Base-by-base conservation (phyloP, 2,888 invertebrate genomes). In the Tetrapedia diversipes region DNA sequence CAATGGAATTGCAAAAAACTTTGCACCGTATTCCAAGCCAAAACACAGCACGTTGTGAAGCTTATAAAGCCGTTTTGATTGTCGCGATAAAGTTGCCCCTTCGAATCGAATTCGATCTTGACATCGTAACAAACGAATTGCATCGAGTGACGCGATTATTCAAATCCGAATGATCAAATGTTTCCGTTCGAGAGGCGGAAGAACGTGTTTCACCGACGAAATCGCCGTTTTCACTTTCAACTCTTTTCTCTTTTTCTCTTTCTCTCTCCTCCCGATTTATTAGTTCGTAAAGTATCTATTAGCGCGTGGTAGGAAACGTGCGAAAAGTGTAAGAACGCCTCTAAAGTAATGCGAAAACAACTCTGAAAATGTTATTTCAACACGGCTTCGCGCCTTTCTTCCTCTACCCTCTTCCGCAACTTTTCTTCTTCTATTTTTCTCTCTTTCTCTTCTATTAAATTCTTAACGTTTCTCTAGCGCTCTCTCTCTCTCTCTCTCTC, bases 51-150 rank as follows among this genome's bases (percentile, higher is more conserved):
- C 49, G 16, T 49, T 63, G 37, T 27, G 51, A 57, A 66, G 27
- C 34, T 57, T 47, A 56, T 37, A 56, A 57, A 66, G 29, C 14
- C 34, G 45, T 57, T 66, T 66, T 57, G 66, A 57, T 66, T 56
- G 57, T 57, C 66, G 57, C 34, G 66, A 57, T 56, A 47, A 66
- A 29, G 34, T 57, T 65, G 53, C 53, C 53, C 41, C n/a, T 22
- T n/a, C 53, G 51, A 37, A 41, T 53, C 54, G 64, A 60, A 32
- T 14, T 22, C 22, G 19, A 11, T 19, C 49, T 39, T 19, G 37
- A 37, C 29, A 24, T 45, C 32, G 10, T 8, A 29, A 27, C 59
- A 59, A 29, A n/a, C n/a, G n/a, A n/a, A n/a, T n/a, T n/a, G n/a
- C n/a, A n/a, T n/a, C n/a, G n/a, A n/a, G n/a, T n/a, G n/a, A n/a